Evolutionary conservation across 1,140 invertebrate genomes (phyloP).

Genomic region (Zaprionus nigranus): DNA sequence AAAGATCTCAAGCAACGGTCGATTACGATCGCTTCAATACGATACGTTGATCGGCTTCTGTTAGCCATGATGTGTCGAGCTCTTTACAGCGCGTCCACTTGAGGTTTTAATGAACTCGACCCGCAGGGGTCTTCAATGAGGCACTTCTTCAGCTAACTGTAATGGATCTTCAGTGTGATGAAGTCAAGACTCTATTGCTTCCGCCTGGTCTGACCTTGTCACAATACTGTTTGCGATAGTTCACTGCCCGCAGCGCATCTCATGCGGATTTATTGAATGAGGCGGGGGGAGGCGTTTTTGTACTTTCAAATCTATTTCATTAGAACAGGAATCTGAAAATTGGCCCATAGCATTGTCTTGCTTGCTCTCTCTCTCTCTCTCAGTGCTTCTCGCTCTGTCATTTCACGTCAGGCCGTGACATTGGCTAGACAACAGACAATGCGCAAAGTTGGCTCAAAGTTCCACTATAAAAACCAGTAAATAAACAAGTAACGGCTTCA

Average conservation of each 20-base stretch:
- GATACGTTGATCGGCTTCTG: conserved; percentile 64
- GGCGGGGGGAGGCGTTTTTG: conserved; percentile 1
- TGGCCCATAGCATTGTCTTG: conserved; percentile 9
- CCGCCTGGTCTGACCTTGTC: conserved; percentile 57
- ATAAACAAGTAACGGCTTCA: conserved; percentile 79
- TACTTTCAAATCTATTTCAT: conserved; percentile 59
- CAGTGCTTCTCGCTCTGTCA: neutral
- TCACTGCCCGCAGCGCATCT: conserved; percentile 60
- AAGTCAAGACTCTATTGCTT: conserved; percentile 35
- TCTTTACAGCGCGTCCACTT: conserved; percentile 42
- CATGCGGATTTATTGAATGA: conserved; percentile 4
- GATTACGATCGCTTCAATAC: conserved; percentile 32
- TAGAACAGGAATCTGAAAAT: conserved; percentile 51
- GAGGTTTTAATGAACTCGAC: conserved; percentile 72
- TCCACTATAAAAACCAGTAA: conserved; percentile 80
- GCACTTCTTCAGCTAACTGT: conserved; percentile 52
- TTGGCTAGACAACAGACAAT: conserved; percentile 62
- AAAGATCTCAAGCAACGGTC: conserved; percentile 2
- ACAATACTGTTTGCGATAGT: conserved; percentile 50
- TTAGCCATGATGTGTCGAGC: conserved; percentile 51
- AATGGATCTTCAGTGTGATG: conserved; percentile 51
- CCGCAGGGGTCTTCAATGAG: conserved; percentile 7
- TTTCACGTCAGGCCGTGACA: conserved; percentile 48
- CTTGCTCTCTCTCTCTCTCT: conserved; percentile 6
- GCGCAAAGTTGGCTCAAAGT: conserved; percentile 42